Percentiles rank a stretch among this genome's conserved stretches.
These are phyloP conservation scores for Gymnosoma rotundatum DNA, from an alignment of 2,888 invertebrate genomes.

Conservation along the genomic window DNA sequence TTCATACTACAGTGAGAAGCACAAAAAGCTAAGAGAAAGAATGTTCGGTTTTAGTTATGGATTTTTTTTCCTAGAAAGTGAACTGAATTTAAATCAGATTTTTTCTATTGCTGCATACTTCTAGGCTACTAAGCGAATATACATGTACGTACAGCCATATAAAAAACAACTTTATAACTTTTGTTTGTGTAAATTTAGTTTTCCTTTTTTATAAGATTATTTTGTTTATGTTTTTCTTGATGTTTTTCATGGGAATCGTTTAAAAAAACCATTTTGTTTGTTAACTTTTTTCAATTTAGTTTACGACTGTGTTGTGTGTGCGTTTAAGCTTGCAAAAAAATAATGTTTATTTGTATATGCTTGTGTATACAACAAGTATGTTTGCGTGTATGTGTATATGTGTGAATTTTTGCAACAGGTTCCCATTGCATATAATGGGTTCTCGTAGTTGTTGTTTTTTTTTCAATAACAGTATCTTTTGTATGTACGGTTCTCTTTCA, in stretches of 20 bases:
- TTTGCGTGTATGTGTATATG: neutral
- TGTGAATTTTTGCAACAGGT: conserved; percentile 68
- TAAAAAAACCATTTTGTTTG: conserved; percentile 38
- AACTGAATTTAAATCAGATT: conserved; percentile 26
- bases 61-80: neutral
- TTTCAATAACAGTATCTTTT: conserved; percentile 21
- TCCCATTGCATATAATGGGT: conserved; percentile 27
- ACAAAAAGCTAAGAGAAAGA: neutral
- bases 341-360: neutral
- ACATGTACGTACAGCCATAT: neutral
- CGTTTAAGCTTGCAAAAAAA: neutral
- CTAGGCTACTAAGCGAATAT: neutral
- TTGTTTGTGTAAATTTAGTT: neutral
- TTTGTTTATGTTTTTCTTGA: conserved; percentile 28
- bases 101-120: conserved; percentile 4
- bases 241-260: conserved; percentile 29
- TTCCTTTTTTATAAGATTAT: conserved; percentile 15
- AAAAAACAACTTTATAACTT: conserved; percentile 23
- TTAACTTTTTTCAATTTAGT: neutral
- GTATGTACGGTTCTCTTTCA: conserved; percentile 29
- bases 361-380: neutral
- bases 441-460: conserved; percentile 5
- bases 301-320: conserved; percentile 32
- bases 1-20: conserved; percentile 11
- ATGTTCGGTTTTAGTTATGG: neutral